Evolutionary conservation across 2,113 vertebrate species (phyloP).

Genomic region (Bothrops jararaca): DNA sequence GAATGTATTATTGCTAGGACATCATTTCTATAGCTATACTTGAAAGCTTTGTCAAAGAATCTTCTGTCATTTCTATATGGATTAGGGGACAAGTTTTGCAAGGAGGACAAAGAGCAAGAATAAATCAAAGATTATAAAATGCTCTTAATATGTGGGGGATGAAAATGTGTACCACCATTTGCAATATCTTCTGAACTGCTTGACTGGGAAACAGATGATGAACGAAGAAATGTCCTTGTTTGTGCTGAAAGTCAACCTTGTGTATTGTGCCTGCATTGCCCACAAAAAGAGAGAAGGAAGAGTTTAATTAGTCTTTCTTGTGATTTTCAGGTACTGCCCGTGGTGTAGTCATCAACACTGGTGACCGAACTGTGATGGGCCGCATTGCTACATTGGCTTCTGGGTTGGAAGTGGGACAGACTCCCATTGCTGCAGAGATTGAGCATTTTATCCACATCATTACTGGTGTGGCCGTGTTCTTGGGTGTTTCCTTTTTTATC

Average conservation of each 20-base stretch:
- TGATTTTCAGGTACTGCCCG: conserved; percentile 71
- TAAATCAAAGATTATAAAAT: background rate
- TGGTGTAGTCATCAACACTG: conserved; percentile 77
- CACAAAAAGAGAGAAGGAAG: background rate
- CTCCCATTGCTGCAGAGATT: conserved; percentile 76
- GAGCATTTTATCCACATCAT: conserved; percentile 81
- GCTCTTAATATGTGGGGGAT: background rate
- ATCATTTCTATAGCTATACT: background rate
- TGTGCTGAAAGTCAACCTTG: background rate
- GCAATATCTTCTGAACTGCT: background rate
- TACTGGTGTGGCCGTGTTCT: conserved; percentile 79
- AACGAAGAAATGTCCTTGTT: background rate
- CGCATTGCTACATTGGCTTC: conserved; percentile 79
- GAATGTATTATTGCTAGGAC: background rate
- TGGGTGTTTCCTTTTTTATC: conserved; percentile 77
- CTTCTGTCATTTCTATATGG: background rate
- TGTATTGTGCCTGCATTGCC: background rate
- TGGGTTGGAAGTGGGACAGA: conserved; percentile 77
- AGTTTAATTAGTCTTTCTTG: background rate
- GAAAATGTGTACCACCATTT: background rate
- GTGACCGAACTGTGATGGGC: conserved; percentile 81
- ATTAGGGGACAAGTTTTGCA: background rate
- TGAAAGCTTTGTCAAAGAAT: background rate
- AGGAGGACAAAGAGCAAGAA: background rate
- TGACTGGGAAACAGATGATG: background rate